A percentile compares a stretch with the other conserved stretches of the same genome.
phyloP scores from a whole-genome alignment of 2,888 invertebrate genomes.

The Coelinius sp. region DNA sequence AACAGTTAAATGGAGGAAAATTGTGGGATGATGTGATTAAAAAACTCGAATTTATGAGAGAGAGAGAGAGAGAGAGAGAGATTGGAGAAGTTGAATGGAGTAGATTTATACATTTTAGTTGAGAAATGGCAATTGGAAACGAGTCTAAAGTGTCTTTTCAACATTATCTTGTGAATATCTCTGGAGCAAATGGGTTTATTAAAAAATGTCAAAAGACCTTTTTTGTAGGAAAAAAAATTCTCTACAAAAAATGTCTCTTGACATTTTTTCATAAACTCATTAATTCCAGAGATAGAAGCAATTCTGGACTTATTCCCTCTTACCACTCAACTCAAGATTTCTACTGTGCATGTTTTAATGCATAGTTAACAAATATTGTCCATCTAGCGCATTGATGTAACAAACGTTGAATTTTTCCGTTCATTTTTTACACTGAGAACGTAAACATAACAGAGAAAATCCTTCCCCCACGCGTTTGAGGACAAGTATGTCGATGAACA shows the following conservation, averaged over 20 bases:
- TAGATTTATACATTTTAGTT: conserved; percentile 2
- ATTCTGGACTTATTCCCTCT: neutral
- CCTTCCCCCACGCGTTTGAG: neutral
- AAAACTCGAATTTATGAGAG: neutral
- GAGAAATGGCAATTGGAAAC: neutral
- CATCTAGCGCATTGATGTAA: conserved; percentile 44
- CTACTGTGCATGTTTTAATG: conserved; percentile 70
- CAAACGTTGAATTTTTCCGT: conserved; percentile 30
- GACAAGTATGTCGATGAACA: neutral
- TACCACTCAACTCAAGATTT: conserved; percentile 15
- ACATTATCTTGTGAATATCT: too few relatives aligned
- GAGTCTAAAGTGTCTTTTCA: neutral
- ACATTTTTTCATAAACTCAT: too few relatives aligned
- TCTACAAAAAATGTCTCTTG: too few relatives aligned
- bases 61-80: neutral
- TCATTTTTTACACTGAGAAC: neutral
- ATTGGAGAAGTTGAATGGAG: neutral
- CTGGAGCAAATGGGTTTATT: too few relatives aligned
- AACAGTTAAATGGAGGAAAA: neutral
- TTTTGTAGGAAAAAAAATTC: too few relatives aligned
- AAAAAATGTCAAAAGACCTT: too few relatives aligned
- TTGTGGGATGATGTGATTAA: neutral
- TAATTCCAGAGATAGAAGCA: too few relatives aligned
- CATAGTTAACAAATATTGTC: conserved; percentile 56
- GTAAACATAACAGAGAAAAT: neutral